Evolutionary conservation across 2,113 vertebrate genomes (phyloP).

Genomic region (Brachypodius melanocephalos): DNA sequence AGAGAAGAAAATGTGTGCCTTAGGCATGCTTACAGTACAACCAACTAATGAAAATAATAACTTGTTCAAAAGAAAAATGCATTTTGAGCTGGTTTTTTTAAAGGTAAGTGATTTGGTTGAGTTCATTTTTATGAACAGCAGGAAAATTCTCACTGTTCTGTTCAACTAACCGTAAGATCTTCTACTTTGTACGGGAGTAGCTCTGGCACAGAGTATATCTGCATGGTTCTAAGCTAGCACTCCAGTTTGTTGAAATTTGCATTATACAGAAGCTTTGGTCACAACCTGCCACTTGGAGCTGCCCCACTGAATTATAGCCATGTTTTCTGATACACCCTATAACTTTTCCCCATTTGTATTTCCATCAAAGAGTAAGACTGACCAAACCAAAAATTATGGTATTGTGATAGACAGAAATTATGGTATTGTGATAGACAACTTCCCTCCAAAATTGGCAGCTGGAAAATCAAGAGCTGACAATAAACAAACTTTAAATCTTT

Average conservation of each 20-base stretch:
- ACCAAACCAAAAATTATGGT: neutral
- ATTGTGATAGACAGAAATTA: neutral
- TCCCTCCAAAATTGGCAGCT: neutral
- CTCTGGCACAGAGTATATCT: neutral
- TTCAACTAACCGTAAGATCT: neutral
- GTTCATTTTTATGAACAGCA: neutral
- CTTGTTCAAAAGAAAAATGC: neutral
- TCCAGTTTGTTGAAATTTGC: neutral
- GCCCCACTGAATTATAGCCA: neutral
- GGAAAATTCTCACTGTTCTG: neutral
- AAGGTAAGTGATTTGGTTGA: neutral
- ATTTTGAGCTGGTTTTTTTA: neutral
- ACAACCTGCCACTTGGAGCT: neutral
- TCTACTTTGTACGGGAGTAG: neutral
- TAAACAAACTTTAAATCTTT: neutral
- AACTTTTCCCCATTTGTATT: neutral
- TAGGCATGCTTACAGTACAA: neutral
- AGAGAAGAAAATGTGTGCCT: neutral
- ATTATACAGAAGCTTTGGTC: neutral
- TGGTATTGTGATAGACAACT: rapidly evolving
- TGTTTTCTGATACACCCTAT: neutral
- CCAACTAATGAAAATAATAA: neutral
- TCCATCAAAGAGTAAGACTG: neutral
- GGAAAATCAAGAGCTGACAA: neutral
- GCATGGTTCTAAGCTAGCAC: neutral